phyloP scores from a whole-genome alignment of 2,113 vertebrate genomes.

The Leptosomus discolor region DNA sequence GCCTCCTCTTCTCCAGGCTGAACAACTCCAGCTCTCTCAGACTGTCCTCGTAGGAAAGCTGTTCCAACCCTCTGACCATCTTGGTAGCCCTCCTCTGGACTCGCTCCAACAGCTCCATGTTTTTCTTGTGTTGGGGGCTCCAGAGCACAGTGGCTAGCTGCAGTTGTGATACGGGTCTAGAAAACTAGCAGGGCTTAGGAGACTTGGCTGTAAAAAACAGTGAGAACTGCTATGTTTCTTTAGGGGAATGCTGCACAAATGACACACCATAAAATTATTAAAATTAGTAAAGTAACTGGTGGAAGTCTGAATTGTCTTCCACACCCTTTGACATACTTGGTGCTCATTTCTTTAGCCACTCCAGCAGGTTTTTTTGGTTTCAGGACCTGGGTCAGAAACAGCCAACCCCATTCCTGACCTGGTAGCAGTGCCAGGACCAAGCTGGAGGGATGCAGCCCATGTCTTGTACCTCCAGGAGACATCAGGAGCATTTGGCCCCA shows the following conservation, averaged over 20 bases:
- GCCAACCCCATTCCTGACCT: not conserved
- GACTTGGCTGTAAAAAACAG: not conserved
- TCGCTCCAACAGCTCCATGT: too few species aligned
- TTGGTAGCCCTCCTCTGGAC: too few species aligned
- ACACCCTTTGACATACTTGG: not conserved
- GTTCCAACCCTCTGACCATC: too few species aligned
- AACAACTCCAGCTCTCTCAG: too few species aligned
- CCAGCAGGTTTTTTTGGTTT: not conserved
- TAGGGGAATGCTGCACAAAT: not conserved
- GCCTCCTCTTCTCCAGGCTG: too few species aligned
- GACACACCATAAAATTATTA: not conserved
- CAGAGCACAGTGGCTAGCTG: conserved; percentile 51
- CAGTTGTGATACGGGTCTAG: not conserved
- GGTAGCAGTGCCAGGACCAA: fast-evolving
- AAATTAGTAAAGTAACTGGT: not conserved
- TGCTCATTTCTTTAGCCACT: not conserved
- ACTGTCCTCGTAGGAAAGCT: too few species aligned
- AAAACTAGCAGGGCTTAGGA: not conserved
- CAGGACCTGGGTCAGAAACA: not conserved
- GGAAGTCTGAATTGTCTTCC: not conserved
- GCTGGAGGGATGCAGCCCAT: not conserved
- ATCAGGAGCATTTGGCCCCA: fast-evolving
- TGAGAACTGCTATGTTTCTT: not conserved
- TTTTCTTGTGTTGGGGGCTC: too few species aligned
- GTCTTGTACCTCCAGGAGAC: not conserved